phyloP scores from a whole-genome alignment of 1,140 invertebrate genomes.

The Globodera ellingtonae region DNA sequence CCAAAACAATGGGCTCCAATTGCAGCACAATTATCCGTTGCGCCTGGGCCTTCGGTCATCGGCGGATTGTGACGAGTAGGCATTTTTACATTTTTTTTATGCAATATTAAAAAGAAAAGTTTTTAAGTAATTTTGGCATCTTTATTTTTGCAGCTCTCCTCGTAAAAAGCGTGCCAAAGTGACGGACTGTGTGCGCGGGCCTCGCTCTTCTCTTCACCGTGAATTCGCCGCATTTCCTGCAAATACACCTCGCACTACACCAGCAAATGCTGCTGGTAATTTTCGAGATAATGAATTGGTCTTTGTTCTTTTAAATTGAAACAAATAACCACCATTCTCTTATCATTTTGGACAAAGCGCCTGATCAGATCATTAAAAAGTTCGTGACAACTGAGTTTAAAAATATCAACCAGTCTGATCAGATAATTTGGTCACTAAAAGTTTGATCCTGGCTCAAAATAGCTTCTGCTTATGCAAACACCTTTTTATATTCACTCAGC shows the following conservation, averaged over 20 bases:
- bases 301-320: too few species aligned
- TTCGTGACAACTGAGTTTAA: too few species aligned
- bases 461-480: too few species aligned
- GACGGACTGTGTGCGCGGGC: slow-evolving; percentile 58
- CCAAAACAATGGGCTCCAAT: neutral
- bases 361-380: too few species aligned
- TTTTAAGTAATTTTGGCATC: slow-evolving; percentile 2
- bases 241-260: slow-evolving; percentile 14
- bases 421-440: too few species aligned
- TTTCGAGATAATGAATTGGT: too few species aligned
- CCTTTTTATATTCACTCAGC: too few species aligned
- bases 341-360: too few species aligned
- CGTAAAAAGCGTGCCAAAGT: slow-evolving; percentile 62
- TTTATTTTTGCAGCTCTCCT: slow-evolving; percentile 37
- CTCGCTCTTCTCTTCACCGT: slow-evolving; percentile 45
- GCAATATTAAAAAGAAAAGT: neutral
- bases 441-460: too few species aligned
- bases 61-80: neutral
- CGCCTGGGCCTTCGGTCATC: neutral
- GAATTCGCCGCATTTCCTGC: slow-evolving; percentile 27
- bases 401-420: too few species aligned
- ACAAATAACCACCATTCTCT: too few species aligned
- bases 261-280: slow-evolving; percentile 61
- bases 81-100: neutral
- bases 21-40: slow-evolving; percentile 8